These are phyloP conservation scores for Trypoxylon attenuatum DNA, from an alignment of 2,888 invertebrate genomes.

Conservation along the genomic window DNA sequence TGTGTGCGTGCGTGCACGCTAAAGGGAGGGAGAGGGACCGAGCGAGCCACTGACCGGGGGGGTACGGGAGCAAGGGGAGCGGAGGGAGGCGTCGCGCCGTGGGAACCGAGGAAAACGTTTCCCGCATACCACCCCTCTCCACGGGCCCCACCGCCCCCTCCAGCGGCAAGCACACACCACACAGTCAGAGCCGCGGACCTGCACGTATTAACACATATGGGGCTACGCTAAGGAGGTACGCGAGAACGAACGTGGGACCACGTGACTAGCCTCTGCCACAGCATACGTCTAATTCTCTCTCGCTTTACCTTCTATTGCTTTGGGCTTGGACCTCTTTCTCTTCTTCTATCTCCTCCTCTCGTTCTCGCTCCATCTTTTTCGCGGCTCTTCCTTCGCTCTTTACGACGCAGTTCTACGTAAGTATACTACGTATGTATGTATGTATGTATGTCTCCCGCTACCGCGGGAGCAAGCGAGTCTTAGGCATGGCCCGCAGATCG, in stretches of 20 bases:
- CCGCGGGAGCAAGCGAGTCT: constrained; percentile 58
- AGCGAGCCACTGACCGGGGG: constrained; percentile 8
- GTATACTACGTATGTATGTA: neutral
- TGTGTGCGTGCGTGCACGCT: constrained; percentile 9
- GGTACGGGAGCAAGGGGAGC: constrained; percentile 10
- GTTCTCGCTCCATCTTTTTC: neutral
- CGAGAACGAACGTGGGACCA: constrained; percentile 52
- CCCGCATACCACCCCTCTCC: constrained; percentile 67
- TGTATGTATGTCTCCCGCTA: constrained; percentile 27
- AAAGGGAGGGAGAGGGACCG: neutral
- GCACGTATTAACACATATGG: neutral
- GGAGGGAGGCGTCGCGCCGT: constrained; percentile 67
- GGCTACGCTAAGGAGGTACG: constrained; percentile 38
- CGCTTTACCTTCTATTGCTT: constrained; percentile 1
- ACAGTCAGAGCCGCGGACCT: neutral
- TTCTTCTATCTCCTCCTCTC: neutral
- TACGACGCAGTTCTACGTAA: constrained; percentile 58
- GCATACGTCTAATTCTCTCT: constrained; percentile 2
- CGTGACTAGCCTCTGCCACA: constrained; percentile 41
- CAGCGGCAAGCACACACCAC: constrained; percentile 1
- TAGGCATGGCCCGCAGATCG: constrained; percentile 46
- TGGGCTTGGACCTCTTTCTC: constrained; percentile 6
- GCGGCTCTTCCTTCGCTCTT: constrained; percentile 54
- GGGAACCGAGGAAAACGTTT: constrained; percentile 73
- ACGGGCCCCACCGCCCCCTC: constrained; percentile 36